Conservation (phyloP, 2,113 vertebrate genomes). For the Heterotis niloticus region DNA sequence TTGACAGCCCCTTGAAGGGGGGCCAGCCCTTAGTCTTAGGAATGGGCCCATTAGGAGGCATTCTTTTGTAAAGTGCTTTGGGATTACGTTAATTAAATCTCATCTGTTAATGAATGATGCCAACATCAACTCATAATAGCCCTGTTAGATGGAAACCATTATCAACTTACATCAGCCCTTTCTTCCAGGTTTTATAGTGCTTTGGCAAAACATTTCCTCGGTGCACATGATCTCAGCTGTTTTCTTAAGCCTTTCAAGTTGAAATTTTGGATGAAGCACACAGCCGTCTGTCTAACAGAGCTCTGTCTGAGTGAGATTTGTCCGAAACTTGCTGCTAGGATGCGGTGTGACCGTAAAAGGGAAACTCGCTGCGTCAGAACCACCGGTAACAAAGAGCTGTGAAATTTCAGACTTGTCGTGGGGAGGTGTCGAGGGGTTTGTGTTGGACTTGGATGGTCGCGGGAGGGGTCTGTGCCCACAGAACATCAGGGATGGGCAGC, state of each 20-base stretch:
- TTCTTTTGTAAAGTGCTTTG: constrained; percentile 43
- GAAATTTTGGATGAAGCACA: not conserved
- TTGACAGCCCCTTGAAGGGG: constrained; percentile 56
- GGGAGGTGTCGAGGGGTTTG: too few relatives aligned
- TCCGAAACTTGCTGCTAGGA: not conserved
- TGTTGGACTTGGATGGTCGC: too few relatives aligned
- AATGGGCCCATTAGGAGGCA: constrained; percentile 51
- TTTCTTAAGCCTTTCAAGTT: not conserved
- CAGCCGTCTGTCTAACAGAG: not conserved
- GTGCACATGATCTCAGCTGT: not conserved
- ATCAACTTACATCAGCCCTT: not conserved
- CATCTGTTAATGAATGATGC: constrained; percentile 61
- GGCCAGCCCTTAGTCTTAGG: constrained; percentile 62
- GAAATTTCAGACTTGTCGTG: too few relatives aligned
- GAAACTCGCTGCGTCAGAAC: not conserved
- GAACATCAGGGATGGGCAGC: too few relatives aligned
- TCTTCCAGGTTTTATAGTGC: too few relatives aligned
- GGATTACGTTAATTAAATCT: constrained; percentile 66
- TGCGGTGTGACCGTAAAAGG: not conserved
- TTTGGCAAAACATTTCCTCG: not conserved
- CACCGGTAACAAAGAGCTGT: too few relatives aligned
- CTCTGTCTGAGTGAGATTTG: not conserved
- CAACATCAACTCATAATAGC: constrained; percentile 39
- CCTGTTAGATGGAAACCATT: not conserved
- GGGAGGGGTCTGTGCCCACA: too few relatives aligned